phyloP scores from a whole-genome alignment of 2,888 invertebrate species.

The Pandemis corylana region DNA sequence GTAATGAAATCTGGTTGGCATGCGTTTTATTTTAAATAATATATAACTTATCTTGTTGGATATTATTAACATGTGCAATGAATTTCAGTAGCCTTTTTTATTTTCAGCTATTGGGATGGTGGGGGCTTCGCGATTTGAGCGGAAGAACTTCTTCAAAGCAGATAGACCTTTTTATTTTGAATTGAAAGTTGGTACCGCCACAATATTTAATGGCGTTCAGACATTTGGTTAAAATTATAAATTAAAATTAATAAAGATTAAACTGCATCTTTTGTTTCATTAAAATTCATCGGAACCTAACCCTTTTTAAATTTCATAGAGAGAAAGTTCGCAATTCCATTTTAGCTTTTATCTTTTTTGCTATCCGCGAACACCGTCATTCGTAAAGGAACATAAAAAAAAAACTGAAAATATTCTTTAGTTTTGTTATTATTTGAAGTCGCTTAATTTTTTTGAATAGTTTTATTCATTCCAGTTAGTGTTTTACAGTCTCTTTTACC shows the following conservation, averaged over 20 bases:
- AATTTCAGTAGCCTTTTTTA: neutral
- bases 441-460: no score
- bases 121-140: neutral
- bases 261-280: neutral
- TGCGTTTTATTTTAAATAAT: neutral
- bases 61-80: neutral
- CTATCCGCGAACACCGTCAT: no score
- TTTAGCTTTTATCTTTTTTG: no score
- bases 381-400: no score
- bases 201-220: conserved; percentile 42
- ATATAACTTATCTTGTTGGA: no score
- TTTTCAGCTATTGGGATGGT: neutral
- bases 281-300: neutral
- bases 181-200: conserved; percentile 23
- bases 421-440: no score
- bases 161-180: conserved; percentile 43
- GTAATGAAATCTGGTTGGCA: neutral
- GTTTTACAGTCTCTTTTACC: no score
- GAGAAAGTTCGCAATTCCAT: no score
- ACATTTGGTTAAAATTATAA: neutral
- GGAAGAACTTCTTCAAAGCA: neutral
- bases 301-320: neutral
- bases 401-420: no score
- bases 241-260: neutral
- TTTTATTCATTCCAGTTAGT: no score